phyloP scores from a whole-genome alignment of 2,113 vertebrate genomes.

The Pollachius pollachius region DNA sequence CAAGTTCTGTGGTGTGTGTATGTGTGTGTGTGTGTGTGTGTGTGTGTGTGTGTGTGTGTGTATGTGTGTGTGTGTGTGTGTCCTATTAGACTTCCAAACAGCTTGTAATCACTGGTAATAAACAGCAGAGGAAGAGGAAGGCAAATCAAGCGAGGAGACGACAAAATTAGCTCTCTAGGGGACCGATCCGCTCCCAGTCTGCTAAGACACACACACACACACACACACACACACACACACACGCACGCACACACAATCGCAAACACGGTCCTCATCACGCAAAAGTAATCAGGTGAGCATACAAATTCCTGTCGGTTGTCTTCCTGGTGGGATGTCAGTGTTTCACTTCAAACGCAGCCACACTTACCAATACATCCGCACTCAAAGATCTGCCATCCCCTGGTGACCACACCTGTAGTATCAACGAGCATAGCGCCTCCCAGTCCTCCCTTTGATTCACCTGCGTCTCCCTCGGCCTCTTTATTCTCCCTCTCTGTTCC shows the following conservation, averaged over 20 bases:
- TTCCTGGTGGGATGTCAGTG: background rate
- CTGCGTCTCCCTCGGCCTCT: slow-evolving; percentile 22
- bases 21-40: slow-evolving; percentile 56
- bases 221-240: slow-evolving; percentile 16
- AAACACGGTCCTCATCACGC: background rate
- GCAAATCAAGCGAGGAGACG: slow-evolving; percentile 81
- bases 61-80: slow-evolving; percentile 64
- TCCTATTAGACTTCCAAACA: slow-evolving; percentile 81
- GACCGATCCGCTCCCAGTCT: slow-evolving; percentile 58
- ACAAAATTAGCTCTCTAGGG: slow-evolving; percentile 80
- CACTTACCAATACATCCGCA: too few relatives aligned
- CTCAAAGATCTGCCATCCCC: background rate
- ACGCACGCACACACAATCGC: slow-evolving; percentile 11
- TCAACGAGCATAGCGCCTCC: background rate
- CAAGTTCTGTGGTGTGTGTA: slow-evolving; percentile 31
- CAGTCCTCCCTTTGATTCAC: slow-evolving; percentile 18
- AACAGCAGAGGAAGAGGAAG: slow-evolving; percentile 78
- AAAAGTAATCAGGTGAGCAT: background rate
- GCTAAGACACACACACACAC: slow-evolving; percentile 56
- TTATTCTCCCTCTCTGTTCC: slow-evolving; percentile 51
- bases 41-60: slow-evolving; percentile 63
- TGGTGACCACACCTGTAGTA: background rate
- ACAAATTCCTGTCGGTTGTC: background rate
- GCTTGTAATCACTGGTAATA: slow-evolving; percentile 85
- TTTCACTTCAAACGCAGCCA: too few relatives aligned